Percentiles rank a stretch among this genome's conserved stretches.
These are phyloP conservation scores for Dioctria linearis DNA, from an alignment of 2,888 invertebrate genomes.

Conservation along the genomic window DNA sequence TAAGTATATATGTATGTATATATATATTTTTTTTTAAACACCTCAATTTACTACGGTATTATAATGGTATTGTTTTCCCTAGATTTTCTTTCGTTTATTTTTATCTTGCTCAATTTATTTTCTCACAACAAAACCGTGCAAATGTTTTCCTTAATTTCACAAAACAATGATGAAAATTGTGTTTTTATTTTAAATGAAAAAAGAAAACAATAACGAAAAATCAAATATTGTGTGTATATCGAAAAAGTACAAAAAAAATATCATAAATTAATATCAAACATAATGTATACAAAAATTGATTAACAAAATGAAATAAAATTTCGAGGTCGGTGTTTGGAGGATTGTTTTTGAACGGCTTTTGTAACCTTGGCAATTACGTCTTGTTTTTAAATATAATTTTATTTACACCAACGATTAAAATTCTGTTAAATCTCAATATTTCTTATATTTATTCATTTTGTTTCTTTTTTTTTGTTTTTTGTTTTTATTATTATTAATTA, in stretches of 20 bases:
- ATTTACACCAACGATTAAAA: slow-evolving; percentile 52
- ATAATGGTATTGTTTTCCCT: slow-evolving; percentile 48
- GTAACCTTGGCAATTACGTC: slow-evolving; percentile 38
- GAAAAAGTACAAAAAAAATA: background rate
- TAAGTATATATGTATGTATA: slow-evolving; percentile 13
- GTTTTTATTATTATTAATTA: background rate
- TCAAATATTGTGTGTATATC: slow-evolving; percentile 1
- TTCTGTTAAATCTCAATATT: slow-evolving; percentile 48
- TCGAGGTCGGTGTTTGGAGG: background rate
- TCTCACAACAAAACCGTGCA: slow-evolving; percentile 40
- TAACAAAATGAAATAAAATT: background rate
- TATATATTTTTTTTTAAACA: slow-evolving; percentile 16
- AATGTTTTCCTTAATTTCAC: slow-evolving; percentile 22
- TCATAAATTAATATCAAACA: background rate
- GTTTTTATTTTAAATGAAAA: background rate
- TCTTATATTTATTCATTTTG: slow-evolving; percentile 35
- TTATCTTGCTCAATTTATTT: slow-evolving; percentile 13
- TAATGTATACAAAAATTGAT: background rate
- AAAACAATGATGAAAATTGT: slow-evolving; percentile 8
- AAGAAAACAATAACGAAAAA: slow-evolving; percentile 3
- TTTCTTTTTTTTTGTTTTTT: no score
- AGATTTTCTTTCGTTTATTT: slow-evolving; percentile 29
- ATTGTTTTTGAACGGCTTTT: slow-evolving; percentile 20
- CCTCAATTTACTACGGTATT: slow-evolving; percentile 44
- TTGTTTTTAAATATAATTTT: slow-evolving; percentile 42